Evolutionary conservation across 1,140 invertebrate genomes (phyloP).

Genomic region (Halesus radiatus): DNA sequence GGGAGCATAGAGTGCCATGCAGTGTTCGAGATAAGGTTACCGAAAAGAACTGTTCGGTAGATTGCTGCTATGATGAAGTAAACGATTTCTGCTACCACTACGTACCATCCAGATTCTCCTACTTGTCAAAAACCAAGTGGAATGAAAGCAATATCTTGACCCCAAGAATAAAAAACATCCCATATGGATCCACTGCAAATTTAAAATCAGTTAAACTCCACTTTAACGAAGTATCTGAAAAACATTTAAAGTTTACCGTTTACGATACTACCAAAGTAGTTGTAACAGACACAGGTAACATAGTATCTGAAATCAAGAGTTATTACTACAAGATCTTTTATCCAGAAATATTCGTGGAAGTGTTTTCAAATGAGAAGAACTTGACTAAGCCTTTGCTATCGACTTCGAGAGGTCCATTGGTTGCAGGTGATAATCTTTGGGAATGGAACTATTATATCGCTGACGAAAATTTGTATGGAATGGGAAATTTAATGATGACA

Average conservation of each 20-base stretch:
- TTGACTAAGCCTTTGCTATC: conserved; percentile 59
- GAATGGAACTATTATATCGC: conserved; percentile 64
- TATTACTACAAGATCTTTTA: conserved; percentile 45
- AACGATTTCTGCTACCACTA: conserved; percentile 46
- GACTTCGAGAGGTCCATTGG: conserved; percentile 63
- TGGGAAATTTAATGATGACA: conserved; percentile 58
- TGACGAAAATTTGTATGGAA: conserved; percentile 59
- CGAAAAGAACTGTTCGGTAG: background rate
- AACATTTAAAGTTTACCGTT: conserved; percentile 45
- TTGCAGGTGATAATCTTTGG: conserved; percentile 64
- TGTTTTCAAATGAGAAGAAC: conserved; percentile 38
- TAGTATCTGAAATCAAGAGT: background rate
- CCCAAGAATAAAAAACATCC: conserved; percentile 18
- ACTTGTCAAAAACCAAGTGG: conserved; percentile 24
- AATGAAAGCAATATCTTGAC: conserved; percentile 10
- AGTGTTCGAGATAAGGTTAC: background rate
- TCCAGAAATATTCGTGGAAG: conserved; percentile 49
- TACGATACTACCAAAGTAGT: conserved; percentile 41
- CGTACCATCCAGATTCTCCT: conserved; percentile 48
- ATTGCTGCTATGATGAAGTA: conserved; percentile 51
- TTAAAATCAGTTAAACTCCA: conserved; percentile 19
- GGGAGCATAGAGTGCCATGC: conserved; percentile 37
- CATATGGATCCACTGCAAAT: conserved; percentile 9
- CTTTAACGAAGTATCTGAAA: conserved; percentile 30
- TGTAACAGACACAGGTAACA: background rate